A percentile compares a stretch with the other conserved stretches of the same genome.
Evolutionary conservation across 2,888 invertebrate genomes (phyloP).

Genomic region (Acleris literana): DNA sequence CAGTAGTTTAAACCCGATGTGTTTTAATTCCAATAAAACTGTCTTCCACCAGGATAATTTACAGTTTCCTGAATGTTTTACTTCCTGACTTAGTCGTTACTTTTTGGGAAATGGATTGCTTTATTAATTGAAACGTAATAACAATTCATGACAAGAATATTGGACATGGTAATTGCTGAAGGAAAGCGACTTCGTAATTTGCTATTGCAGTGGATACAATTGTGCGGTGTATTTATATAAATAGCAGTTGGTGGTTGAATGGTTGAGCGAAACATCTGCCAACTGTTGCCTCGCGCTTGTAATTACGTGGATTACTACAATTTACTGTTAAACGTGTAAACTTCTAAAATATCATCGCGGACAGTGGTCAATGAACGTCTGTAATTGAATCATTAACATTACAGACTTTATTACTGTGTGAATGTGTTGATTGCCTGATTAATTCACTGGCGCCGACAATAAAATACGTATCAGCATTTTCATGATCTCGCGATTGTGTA

Average conservation of each 20-base stretch:
- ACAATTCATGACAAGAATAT: constrained; percentile 15
- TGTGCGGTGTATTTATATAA: constrained; percentile 40
- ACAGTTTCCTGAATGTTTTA: constrained; percentile 30
- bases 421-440: constrained; percentile 35
- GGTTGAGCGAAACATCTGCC: constrained; percentile 52
- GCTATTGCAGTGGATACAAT: constrained; percentile 39
- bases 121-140: constrained; percentile 14
- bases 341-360: constrained; percentile 15
- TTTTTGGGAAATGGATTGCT: constrained; percentile 10
- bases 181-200: constrained; percentile 26
- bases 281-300: constrained; percentile 45
- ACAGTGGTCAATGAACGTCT: constrained; percentile 11
- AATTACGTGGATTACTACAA: constrained; percentile 40
- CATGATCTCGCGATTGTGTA: constrained; percentile 25
- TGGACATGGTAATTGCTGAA: constrained; percentile 16
- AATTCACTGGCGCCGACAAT: constrained; percentile 25
- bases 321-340: constrained; percentile 21
- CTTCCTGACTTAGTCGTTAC: constrained; percentile 21
- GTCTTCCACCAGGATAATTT: constrained; percentile 27
- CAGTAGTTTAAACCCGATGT: constrained; percentile 29
- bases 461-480: constrained; percentile 30
- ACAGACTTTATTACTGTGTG: constrained; percentile 31
- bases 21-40: constrained; percentile 29
- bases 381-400: constrained; percentile 34
- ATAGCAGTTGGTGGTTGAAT: constrained; percentile 52